Base-by-base conservation (phyloP, 2,797 vertebrate genomes). In the Salarias fasciatus region DNA sequence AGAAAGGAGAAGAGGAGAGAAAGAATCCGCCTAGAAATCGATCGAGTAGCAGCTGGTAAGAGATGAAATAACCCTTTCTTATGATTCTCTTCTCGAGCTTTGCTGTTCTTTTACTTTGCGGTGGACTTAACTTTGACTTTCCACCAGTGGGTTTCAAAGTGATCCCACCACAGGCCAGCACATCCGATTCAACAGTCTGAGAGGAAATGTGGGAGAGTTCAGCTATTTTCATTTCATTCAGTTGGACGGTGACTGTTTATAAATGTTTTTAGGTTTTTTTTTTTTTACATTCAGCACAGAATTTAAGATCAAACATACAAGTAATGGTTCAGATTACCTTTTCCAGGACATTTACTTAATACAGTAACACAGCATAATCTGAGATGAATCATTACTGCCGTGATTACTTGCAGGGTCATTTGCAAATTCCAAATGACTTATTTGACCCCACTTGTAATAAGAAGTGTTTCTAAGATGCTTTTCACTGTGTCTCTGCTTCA, bases 31-130 rank as follows among this genome's bases (percentile, higher is more conserved):
- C 8, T 45, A 71, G 48, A 52, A 67, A 49, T 15, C 50, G 43
- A 69, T 50, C 49, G 63, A 47, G 29, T 11, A 8, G 53, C 36
- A 47, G 40, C 80, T 46, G 88, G 88, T 87, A 78, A 87, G 80
- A 59, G 80, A 59, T 69, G 62, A 29, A 0, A 55, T 3, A 37
- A n/a, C 0, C 1, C 33, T 14, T 31, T 2, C 5, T 14, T 37
- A 6, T 35, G 6, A 35, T 10, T 3, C 0, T 40, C 35, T 28
- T 37, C 8, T 1, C 2, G 13, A 6, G 11, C 9, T 29, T 30
- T 37, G 11, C n/a, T 8, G 53, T 59, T 1, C 28, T 6, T 13
- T 44, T 28, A 35, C 53, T 42, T 46, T 42, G 35, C 3, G 36
- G 50, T 49, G 64, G 74, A 67, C 44, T 78, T 57, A 40, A 76